phyloP scores from a whole-genome alignment of 2,797 vertebrate genomes.

The Scarus forsteni region DNA sequence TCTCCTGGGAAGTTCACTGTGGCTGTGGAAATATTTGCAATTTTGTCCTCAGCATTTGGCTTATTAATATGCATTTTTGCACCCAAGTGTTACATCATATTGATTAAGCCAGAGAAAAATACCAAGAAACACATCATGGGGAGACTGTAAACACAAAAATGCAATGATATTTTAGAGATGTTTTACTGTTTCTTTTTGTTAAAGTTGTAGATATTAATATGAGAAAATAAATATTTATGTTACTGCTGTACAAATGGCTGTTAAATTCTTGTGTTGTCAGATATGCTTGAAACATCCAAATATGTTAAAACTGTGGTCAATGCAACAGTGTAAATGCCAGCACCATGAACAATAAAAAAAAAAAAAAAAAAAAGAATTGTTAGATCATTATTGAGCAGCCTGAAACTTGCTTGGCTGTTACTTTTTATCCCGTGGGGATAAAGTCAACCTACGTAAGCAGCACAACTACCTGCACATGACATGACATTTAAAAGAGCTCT shows the following conservation, averaged over 20 bases:
- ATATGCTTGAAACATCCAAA: too few species aligned
- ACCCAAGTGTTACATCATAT: constrained; percentile 80
- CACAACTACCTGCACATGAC: not conserved
- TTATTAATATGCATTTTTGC: constrained; percentile 76
- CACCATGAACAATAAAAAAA: too few species aligned
- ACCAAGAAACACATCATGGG: constrained; percentile 69
- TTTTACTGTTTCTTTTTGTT: too few species aligned
- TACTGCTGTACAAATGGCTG: too few species aligned
- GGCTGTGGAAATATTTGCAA: constrained; percentile 75
- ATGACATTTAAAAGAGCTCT: constrained; percentile 28
- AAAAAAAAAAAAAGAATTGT: too few species aligned
- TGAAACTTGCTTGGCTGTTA: not conserved
- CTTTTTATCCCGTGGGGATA: constrained; percentile 45
- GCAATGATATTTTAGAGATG: too few species aligned
- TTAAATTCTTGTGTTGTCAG: too few species aligned
- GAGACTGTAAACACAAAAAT: constrained; percentile 69
- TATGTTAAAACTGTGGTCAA: too few species aligned
- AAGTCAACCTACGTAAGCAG: constrained; percentile 12
- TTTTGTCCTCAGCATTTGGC: constrained; percentile 73
- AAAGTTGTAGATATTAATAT: too few species aligned
- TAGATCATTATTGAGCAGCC: too few species aligned
- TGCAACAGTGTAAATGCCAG: too few species aligned
- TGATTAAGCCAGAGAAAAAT: constrained; percentile 73
- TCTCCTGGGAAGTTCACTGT: constrained; percentile 73
- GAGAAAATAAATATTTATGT: not conserved